Conservation (phyloP, 1,140 invertebrate genomes). For the Oedothorax gibbosus region DNA sequence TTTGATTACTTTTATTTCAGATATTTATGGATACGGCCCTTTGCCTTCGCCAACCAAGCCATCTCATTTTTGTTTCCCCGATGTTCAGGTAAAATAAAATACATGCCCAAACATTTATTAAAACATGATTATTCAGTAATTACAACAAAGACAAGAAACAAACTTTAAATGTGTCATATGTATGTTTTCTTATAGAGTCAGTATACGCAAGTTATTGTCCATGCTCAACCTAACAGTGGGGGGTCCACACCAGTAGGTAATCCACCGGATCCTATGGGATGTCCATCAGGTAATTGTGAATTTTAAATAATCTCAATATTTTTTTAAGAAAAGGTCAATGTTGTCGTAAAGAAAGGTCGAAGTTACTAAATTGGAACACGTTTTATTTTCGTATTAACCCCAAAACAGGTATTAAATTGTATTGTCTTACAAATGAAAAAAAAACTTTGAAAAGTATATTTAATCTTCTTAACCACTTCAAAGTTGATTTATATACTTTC, state of each 20-base stretch:
- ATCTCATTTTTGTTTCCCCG: slow-evolving; percentile 53
- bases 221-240: slow-evolving; percentile 53
- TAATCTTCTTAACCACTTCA: too few species aligned
- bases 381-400: not conserved
- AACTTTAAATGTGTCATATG: not conserved
- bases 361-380: not conserved
- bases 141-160: not conserved
- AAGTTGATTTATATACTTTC: too few species aligned
- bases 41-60: slow-evolving; percentile 45
- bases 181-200: slow-evolving; percentile 45
- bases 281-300: slow-evolving; percentile 46
- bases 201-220: slow-evolving; percentile 59
- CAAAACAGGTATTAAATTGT: too few species aligned
- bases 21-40: slow-evolving; percentile 19
- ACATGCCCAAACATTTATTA: not conserved
- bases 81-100: slow-evolving; percentile 22
- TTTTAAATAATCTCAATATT: not conserved
- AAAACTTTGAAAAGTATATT: too few species aligned
- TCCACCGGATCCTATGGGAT: slow-evolving; percentile 47
- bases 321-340: slow-evolving; percentile 63
- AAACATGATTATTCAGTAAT: not conserved
- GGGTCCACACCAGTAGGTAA: slow-evolving; percentile 48
- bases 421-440: too few species aligned
- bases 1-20: not conserved
- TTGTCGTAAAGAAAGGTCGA: slow-evolving; percentile 22